Conservation (phyloP, 2,797 vertebrate genomes). For the Pelodytes ibericus region DNA sequence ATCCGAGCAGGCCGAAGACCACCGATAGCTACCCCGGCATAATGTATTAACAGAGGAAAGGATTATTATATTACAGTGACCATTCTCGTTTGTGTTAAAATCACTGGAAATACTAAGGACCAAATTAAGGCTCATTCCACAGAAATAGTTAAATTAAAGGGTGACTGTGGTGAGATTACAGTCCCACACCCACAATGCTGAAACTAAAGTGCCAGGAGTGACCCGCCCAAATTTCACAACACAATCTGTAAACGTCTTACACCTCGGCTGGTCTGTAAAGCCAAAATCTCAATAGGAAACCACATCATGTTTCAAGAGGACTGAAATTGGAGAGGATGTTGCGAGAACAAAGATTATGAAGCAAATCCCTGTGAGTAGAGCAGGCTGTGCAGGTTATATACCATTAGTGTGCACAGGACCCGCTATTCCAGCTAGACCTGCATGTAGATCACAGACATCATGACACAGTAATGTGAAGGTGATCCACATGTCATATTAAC, state of each 20-base stretch:
- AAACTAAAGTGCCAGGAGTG: not conserved
- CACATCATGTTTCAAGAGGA: conserved; percentile 13
- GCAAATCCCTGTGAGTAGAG: not conserved
- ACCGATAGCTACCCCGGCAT: no score
- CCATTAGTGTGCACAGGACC: no score
- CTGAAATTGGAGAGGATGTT: conserved; percentile 9
- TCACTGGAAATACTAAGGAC: no score
- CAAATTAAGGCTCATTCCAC: no score
- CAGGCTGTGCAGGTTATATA: not conserved
- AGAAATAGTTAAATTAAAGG: no score
- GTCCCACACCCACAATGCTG: not conserved
- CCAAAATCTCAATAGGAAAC: not conserved
- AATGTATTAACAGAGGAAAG: no score
- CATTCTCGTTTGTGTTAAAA: no score
- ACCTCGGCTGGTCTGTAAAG: not conserved
- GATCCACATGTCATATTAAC: no score
- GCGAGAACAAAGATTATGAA: conserved; percentile 4
- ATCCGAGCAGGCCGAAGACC: no score
- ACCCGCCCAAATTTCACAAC: not conserved
- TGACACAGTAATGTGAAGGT: not conserved
- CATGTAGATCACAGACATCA: conserved; percentile 28
- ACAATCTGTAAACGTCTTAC: not conserved
- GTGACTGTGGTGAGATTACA: no score
- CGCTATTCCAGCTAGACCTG: not conserved
- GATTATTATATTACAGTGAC: no score